Evolutionary conservation across 2,888 invertebrate species (phyloP).

Genomic region (Coelopa pilipes): DNA sequence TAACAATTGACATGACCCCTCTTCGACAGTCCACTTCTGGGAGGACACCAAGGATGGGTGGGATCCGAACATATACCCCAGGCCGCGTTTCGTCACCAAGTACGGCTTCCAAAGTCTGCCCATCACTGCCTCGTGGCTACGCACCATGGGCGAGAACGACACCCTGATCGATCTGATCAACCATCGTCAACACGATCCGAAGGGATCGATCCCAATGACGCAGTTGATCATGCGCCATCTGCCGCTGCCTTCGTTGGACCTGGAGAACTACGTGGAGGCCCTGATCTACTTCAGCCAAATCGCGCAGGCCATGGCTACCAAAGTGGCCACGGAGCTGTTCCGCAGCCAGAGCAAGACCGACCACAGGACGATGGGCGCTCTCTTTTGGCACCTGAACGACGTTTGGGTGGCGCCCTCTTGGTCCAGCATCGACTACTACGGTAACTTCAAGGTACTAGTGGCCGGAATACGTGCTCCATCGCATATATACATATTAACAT

Average conservation of each 20-base stretch:
- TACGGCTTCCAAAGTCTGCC: constrained; percentile 95
- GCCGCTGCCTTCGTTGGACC: constrained; percentile 69
- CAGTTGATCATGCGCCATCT: constrained; percentile 74
- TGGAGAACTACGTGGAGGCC: constrained; percentile 72
- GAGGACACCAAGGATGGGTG: constrained; percentile 84
- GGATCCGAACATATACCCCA: constrained; percentile 79
- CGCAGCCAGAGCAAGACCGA: constrained; percentile 68
- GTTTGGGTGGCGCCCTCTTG: constrained; percentile 98
- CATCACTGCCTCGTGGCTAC: constrained; percentile 75
- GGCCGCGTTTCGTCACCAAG: constrained; percentile 91
- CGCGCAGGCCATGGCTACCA: constrained; percentile 86
- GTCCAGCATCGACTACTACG: constrained; percentile 81
- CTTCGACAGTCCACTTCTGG: constrained; percentile 81
- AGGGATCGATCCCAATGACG: constrained; percentile 75
- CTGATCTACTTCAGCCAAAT: constrained; percentile 89
- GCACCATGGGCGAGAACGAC: constrained; percentile 69
- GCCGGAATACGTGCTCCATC: neutral
- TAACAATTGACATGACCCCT: neutral
- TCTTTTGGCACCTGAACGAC: constrained; percentile 99
- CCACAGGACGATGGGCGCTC: constrained; percentile 87
- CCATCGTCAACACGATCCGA: constrained; percentile 87
- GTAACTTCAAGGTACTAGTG: constrained; percentile 60
- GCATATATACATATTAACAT: neutral
- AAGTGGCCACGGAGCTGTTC: constrained; percentile 85
- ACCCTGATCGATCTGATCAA: constrained; percentile 75